A percentile compares a stretch with the other conserved stretches of the same genome.
These are phyloP conservation scores for Leucophenga maculata DNA, from an alignment of 2,888 invertebrate species.

Conservation along the genomic window DNA sequence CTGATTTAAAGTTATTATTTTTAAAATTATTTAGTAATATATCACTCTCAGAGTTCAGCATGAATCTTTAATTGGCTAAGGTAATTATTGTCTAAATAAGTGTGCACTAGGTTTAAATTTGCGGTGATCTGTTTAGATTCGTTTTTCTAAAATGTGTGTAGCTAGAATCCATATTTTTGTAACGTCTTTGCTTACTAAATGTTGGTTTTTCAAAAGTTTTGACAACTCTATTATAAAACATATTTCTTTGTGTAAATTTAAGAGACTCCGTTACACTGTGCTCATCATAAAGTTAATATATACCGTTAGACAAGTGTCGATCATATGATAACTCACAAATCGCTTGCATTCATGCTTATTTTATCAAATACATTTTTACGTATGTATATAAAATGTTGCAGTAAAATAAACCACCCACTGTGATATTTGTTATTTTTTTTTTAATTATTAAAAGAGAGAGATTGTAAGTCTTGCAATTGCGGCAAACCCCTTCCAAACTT, in stretches of 20 bases:
- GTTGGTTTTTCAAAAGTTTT: not conserved
- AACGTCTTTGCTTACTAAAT: not conserved
- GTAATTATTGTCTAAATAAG: not conserved
- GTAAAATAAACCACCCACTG: slow-evolving; percentile 6
- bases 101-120: no score
- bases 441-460: slow-evolving; percentile 29
- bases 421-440: slow-evolving; percentile 28
- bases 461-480: no score
- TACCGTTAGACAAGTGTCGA: no score
- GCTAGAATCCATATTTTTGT: no score
- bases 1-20: not conserved
- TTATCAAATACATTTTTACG: not conserved
- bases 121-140: no score
- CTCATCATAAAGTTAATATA: not conserved
- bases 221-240: not conserved
- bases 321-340: no score
- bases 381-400: slow-evolving; percentile 29
- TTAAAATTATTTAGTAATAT: no score
- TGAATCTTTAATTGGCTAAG: not conserved
- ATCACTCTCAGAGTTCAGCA: not conserved
- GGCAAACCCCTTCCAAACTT: not conserved
- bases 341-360: no score
- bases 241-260: not conserved
- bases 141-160: no score
- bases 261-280: not conserved